Evolutionary conservation across 2,888 invertebrate species (phyloP).

Genomic region (Polydrusus tereticollis): DNA sequence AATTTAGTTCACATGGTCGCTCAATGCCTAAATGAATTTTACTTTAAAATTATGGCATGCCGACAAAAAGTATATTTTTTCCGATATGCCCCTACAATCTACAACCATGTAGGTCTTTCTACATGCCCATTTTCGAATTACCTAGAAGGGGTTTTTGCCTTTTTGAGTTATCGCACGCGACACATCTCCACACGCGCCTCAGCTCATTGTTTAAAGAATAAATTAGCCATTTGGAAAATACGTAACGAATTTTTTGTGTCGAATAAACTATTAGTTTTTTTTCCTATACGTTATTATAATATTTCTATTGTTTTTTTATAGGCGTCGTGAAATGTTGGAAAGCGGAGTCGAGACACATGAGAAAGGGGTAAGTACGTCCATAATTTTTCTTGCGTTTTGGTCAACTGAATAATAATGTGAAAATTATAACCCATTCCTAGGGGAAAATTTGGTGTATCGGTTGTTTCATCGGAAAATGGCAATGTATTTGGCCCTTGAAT

Average conservation of each 20-base stretch:
- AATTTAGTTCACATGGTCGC: too few relatives aligned
- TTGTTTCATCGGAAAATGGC: too few relatives aligned
- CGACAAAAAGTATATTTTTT: neutral
- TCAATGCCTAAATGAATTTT: too few relatives aligned
- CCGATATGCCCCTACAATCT: neutral
- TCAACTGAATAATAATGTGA: too few relatives aligned
- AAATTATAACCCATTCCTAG: too few relatives aligned
- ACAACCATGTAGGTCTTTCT: too few relatives aligned
- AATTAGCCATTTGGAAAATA: constrained; percentile 12
- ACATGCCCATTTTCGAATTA: constrained; percentile 15
- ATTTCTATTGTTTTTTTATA: constrained; percentile 12
- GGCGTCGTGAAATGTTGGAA: constrained; percentile 31
- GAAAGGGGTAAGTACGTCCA: constrained; percentile 36
- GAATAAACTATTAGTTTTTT: constrained; percentile 10
- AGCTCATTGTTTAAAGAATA: constrained; percentile 22
- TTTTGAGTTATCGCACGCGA: constrained; percentile 25
- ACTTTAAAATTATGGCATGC: too few relatives aligned
- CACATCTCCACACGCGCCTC: constrained; percentile 11
- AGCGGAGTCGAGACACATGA: constrained; percentile 27
- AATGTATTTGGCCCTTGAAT: too few relatives aligned
- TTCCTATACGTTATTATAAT: neutral
- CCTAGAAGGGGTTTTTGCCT: neutral
- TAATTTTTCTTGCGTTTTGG: neutral
- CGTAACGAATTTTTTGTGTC: neutral
- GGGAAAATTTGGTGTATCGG: too few relatives aligned